Evolutionary conservation across 2,113 vertebrate genomes (phyloP).

Genomic region (Triplophysa dalaica): DNA sequence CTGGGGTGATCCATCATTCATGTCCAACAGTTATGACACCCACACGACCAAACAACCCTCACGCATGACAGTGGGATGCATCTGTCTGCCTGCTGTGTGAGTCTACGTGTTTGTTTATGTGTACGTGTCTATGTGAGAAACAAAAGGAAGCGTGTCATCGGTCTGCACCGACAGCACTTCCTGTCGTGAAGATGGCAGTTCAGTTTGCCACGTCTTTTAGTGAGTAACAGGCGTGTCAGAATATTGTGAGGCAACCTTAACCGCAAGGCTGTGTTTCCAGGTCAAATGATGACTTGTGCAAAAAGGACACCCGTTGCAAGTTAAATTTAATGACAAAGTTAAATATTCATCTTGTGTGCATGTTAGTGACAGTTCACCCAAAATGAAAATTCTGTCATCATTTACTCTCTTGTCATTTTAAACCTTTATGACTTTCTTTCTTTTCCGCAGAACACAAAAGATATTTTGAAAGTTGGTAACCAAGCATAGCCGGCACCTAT

Average conservation of each 20-base stretch:
- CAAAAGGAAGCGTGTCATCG: slow-evolving; percentile 41
- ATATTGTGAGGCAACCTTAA: neutral
- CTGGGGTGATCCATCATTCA: slow-evolving; percentile 3
- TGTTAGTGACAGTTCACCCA: too few relatives aligned
- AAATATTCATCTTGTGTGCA: too few relatives aligned
- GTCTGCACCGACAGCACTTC: slow-evolving; percentile 44
- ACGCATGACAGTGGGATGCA: neutral
- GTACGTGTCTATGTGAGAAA: slow-evolving; percentile 3
- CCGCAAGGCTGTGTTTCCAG: neutral
- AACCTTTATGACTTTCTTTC: too few relatives aligned
- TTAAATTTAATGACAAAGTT: too few relatives aligned
- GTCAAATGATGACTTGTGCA: neutral
- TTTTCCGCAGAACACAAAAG: too few relatives aligned
- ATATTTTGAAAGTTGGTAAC: too few relatives aligned
- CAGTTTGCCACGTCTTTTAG: slow-evolving; percentile 26
- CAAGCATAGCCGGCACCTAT: too few relatives aligned
- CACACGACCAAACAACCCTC: neutral
- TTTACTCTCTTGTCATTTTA: too few relatives aligned
- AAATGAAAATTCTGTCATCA: too few relatives aligned
- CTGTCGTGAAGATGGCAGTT: slow-evolving; percentile 1
- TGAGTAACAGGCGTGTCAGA: neutral
- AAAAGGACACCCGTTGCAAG: neutral
- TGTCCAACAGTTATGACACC: slow-evolving; percentile 1
- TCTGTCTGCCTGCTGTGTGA: slow-evolving; percentile 22
- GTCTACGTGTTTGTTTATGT: slow-evolving; percentile 6